These are phyloP conservation scores for Mythimna ferrago DNA, from an alignment of 2,888 invertebrate genomes.

Conservation along the genomic window DNA sequence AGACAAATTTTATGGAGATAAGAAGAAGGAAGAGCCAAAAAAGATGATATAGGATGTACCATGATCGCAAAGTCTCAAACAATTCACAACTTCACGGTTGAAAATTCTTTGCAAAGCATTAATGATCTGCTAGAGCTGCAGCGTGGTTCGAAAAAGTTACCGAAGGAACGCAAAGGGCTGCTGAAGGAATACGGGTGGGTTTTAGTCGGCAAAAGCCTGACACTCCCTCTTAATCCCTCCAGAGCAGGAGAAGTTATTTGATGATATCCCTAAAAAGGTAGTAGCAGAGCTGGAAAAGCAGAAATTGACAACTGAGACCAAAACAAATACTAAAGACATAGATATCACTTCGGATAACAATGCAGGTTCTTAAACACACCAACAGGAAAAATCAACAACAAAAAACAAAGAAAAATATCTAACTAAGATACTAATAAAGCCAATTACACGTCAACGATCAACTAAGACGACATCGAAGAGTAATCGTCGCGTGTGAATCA, in stretches of 20 bases:
- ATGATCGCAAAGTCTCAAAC: background rate
- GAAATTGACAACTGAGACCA: background rate
- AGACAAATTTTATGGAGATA: background rate
- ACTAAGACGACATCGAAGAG: constrained; percentile 23
- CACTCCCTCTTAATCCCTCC: too few relatives aligned
- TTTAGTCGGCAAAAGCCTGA: too few relatives aligned
- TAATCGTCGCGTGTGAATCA: constrained; percentile 46
- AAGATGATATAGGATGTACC: background rate
- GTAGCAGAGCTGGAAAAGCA: too few relatives aligned
- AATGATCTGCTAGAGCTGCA: too few relatives aligned
- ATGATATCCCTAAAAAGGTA: too few relatives aligned
- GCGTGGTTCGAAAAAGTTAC: too few relatives aligned
- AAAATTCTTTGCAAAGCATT: background rate
- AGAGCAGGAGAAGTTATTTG: too few relatives aligned
- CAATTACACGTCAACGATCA: constrained; percentile 16
- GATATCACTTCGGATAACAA: background rate
- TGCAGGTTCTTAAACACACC: background rate
- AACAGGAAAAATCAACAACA: constrained; percentile 9
- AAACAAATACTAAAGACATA: background rate
- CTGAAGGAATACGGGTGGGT: too few relatives aligned
- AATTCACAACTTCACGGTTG: background rate
- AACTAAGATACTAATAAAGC: constrained; percentile 23
- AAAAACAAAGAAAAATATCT: constrained; percentile 14
- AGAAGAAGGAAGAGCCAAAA: background rate
- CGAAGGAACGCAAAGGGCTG: too few relatives aligned